Evolutionary conservation across 2,888 invertebrate species (phyloP), one percentile per base, ranked within the genome.

Genomic region (Oscheius myriophilus): DNA sequence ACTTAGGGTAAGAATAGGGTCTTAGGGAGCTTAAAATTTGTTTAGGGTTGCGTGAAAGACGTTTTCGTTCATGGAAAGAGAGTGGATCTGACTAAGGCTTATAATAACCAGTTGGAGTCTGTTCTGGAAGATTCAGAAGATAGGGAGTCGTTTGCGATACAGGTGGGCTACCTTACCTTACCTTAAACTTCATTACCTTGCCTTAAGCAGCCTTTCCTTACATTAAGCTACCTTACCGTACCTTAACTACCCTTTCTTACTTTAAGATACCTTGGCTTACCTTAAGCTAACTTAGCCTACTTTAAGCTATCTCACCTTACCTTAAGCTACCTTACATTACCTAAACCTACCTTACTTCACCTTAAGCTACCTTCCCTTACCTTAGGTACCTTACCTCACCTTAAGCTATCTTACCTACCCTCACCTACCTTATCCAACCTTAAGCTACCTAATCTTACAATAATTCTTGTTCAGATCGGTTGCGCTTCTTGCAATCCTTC

Each of bases 1-100:
- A 46, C 67, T 80, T 16, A 55, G 80, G 55, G 76, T 76, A 43
- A 69, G 71, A 16, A 6, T 54, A 2, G 0, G 2, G 3, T 16
- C 12, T 11, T 1, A 54, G 39, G n/a, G n/a, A n/a, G n/a, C n/a
- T n/a, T 42, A 52, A 26, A 18, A 39, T 55, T 16, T 0, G 9
- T 12, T 54, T 65, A 76, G 76, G 80, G 80, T 41, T 80, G 80
- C 61, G 69, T 80, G 16, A 78, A 77, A 42, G 75, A 80, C 57
- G 71, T 80, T 0, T 80, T 75, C 62, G 52, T 63, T 2, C 41
- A 67, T 21, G 77, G 80, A 42, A 46, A 46, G 42, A 67, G 70
- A 42, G 58, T 71, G 25, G 75, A 80, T 62, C 18, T 80, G 41
- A 43, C 39, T 0, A 42, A 45, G n/a, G 69, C 33, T 18, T 78